A percentile compares a stretch with the other conserved stretches of the same genome.
phyloP scores from a whole-genome alignment of 2,113 vertebrate genomes.

The Conger conger region DNA sequence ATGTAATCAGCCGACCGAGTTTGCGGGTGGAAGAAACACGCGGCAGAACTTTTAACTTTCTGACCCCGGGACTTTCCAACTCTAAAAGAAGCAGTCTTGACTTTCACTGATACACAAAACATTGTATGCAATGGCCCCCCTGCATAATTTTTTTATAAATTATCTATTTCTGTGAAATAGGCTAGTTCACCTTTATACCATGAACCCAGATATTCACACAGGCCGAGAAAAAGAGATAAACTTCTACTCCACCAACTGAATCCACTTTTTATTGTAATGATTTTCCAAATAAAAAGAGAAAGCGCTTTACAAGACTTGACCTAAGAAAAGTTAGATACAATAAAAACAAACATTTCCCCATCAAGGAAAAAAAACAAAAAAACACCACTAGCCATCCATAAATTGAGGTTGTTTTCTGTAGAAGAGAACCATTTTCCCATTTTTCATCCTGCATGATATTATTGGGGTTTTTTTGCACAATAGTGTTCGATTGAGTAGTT shows the following conservation, averaged over 20 bases:
- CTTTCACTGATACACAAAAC: too few species aligned
- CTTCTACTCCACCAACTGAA: not conserved
- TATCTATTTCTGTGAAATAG: too few species aligned
- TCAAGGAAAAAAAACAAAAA: not conserved
- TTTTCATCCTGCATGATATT: not conserved
- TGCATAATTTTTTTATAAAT: too few species aligned
- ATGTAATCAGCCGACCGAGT: too few species aligned
- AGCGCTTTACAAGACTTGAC: not conserved
- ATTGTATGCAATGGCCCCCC: too few species aligned
- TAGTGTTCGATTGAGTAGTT: not conserved
- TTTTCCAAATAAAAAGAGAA: not conserved
- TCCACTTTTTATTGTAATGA: constrained; percentile 13
- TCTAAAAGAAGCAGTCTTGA: too few species aligned
- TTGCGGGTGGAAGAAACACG: too few species aligned
- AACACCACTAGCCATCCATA: not conserved
- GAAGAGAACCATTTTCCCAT: not conserved
- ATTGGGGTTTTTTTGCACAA: not conserved
- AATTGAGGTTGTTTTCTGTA: not conserved
- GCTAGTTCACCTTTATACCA: too few species aligned
- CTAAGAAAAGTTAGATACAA: not conserved
- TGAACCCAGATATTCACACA: too few species aligned
- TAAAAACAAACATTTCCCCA: not conserved
- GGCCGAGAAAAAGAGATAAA: not conserved
- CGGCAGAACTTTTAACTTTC: too few species aligned
- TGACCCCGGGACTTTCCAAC: too few species aligned